A percentile compares a stretch with the other conserved stretches of the same genome.
Evolutionary conservation across 1,140 invertebrate genomes (phyloP).

Genomic region (Lethrus apterus): DNA sequence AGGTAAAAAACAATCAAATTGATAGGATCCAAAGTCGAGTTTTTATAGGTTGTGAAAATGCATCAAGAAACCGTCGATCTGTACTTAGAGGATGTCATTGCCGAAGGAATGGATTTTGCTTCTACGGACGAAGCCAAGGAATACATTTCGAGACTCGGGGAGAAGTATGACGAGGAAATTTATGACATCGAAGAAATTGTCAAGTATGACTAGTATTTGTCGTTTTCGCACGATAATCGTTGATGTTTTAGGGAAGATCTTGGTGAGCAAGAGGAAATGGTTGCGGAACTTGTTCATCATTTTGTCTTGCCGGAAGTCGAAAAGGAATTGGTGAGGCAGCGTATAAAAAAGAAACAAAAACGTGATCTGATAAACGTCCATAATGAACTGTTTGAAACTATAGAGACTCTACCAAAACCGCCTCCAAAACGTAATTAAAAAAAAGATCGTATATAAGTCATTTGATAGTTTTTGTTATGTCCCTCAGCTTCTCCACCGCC

Average conservation of each 20-base stretch:
- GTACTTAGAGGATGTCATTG: slow-evolving; percentile 58
- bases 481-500: too few relatives aligned
- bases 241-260: slow-evolving; percentile 26
- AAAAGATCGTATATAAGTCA: too few relatives aligned
- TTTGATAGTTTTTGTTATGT: too few relatives aligned
- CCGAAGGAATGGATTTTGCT: slow-evolving; percentile 50
- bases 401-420: slow-evolving; percentile 27
- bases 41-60: slow-evolving; percentile 34
- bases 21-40: neutral
- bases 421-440: neutral
- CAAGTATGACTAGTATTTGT: neutral
- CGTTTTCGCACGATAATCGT: neutral
- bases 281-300: slow-evolving; percentile 53
- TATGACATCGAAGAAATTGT: slow-evolving; percentile 26
- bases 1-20: slow-evolving; percentile 40
- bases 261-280: slow-evolving; percentile 50
- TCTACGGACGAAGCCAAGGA: slow-evolving; percentile 48
- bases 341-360: slow-evolving; percentile 33
- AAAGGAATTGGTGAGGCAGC: slow-evolving; percentile 37
- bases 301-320: slow-evolving; percentile 56
- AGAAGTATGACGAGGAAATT: slow-evolving; percentile 50
- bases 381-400: slow-evolving; percentile 29
- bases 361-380: slow-evolving; percentile 29
- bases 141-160: slow-evolving; percentile 48
- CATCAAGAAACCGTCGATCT: slow-evolving; percentile 54